These are phyloP conservation scores for Porites rus DNA, from an alignment of 92 coral and sea anemone genomes.

Conservation along the genomic window DNA sequence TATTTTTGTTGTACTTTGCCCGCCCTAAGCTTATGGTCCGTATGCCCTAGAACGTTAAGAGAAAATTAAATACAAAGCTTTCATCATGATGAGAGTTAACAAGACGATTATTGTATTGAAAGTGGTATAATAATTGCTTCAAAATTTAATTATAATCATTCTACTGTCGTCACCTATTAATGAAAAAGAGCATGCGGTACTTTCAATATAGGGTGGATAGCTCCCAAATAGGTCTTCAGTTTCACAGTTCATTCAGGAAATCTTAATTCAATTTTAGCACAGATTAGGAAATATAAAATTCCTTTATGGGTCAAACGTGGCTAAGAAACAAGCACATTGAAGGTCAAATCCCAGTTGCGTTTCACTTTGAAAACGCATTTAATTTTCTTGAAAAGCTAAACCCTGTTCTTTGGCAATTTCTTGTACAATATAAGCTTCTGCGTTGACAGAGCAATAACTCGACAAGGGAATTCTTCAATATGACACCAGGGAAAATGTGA, in stretches of 20 bases:
- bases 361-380: too few relatives aligned
- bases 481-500: neutral
- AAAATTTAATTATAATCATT: neutral
- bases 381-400: too few relatives aligned
- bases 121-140: neutral
- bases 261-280: constrained; percentile 13
- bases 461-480: neutral
- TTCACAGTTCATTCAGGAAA: constrained; percentile 24
- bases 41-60: too few relatives aligned
- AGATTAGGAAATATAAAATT: neutral
- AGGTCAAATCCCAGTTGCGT: too few relatives aligned
- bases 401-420: too few relatives aligned
- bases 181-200: constrained; percentile 1
- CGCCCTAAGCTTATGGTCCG: too few relatives aligned
- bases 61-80: neutral
- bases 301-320: neutral
- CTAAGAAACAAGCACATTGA: too few relatives aligned
- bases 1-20: too few relatives aligned
- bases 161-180: constrained; percentile 19
- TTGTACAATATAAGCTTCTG: neutral
- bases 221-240: neutral
- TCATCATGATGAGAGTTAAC: constrained; percentile 23
- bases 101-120: neutral
- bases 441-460: neutral
- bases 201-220: neutral